Percentiles rank a stretch among this genome's conserved stretches.
Evolutionary conservation across 2,888 invertebrate species (phyloP).

Genomic region (Drosophila paranaensis): DNA sequence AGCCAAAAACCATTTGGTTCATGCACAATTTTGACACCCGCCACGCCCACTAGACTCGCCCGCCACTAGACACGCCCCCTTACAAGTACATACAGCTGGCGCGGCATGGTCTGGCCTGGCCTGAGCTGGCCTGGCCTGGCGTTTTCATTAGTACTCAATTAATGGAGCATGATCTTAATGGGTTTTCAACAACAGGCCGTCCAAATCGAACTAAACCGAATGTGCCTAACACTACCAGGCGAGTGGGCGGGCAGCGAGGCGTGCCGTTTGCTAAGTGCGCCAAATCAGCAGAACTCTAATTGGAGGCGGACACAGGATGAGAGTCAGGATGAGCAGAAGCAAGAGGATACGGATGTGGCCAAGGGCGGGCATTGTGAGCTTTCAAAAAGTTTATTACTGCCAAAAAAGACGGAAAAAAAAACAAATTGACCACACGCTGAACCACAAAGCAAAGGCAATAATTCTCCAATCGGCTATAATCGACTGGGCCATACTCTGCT

Average conservation of each 20-base stretch:
- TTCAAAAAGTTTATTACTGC: conserved; percentile 52
- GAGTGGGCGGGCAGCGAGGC: conserved; percentile 47
- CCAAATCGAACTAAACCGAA: conserved; percentile 47
- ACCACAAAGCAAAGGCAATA: background rate
- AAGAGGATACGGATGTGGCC: conserved; percentile 2
- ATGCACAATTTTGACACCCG: conserved; percentile 76
- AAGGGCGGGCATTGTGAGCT: conserved; percentile 25
- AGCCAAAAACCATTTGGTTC: conserved; percentile 72
- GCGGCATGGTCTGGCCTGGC: conserved; percentile 1
- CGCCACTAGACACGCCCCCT: conserved; percentile 41
- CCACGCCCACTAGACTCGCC: conserved; percentile 9
- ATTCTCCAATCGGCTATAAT: too few relatives aligned
- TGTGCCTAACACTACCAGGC: conserved; percentile 36
- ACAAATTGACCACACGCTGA: conserved; percentile 21
- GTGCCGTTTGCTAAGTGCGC: conserved; percentile 72
- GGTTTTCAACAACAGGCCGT: conserved; percentile 69
- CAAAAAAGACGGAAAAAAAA: conserved; percentile 21
- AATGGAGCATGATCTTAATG: conserved; percentile 81
- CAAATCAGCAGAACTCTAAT: conserved; percentile 77
- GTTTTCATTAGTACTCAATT: conserved; percentile 80
- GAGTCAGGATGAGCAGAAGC: conserved; percentile 4
- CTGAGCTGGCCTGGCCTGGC: conserved; percentile 29
- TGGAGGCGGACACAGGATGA: conserved; percentile 60
- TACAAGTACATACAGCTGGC: conserved; percentile 59
- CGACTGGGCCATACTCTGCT: background rate